These are phyloP conservation scores for Parus major DNA, from an alignment of 2,113 vertebrate genomes.

Conservation along the genomic window DNA sequence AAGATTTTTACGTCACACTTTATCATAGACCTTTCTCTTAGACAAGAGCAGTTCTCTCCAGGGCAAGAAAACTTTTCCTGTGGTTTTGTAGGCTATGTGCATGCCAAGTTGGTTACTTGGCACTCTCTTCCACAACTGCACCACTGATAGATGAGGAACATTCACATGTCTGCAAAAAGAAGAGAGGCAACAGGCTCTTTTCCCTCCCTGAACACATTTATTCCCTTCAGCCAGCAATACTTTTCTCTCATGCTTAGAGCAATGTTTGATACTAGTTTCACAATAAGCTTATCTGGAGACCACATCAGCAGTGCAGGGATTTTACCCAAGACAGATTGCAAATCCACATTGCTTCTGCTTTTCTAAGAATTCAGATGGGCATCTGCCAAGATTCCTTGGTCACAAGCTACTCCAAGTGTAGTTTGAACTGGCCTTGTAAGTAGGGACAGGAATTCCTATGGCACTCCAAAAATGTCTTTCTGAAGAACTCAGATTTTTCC, in stretches of 20 bases:
- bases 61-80: not conserved
- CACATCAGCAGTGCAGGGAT: not conserved
- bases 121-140: not conserved
- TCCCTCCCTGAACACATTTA: not conserved
- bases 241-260: not conserved
- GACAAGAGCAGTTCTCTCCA: not conserved
- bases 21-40: not conserved
- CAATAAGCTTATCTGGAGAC: not conserved
- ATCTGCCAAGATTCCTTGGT: not conserved
- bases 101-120: not conserved
- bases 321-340: not conserved
- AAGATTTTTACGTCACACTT: not conserved
- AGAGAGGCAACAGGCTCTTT: not conserved
- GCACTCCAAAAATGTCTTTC: not conserved
- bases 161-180: not conserved
- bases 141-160: not conserved
- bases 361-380: not conserved
- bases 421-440: not conserved
- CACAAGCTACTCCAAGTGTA: not conserved
- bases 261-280: not conserved
- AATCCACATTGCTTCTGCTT: not conserved
- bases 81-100: not conserved
- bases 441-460: not conserved
- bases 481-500: not conserved
- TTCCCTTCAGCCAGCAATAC: not conserved